Evolutionary conservation across 2,888 invertebrate genomes (phyloP), one percentile per base, ranked within the genome.

Genomic region (Drosophila monieri): DNA sequence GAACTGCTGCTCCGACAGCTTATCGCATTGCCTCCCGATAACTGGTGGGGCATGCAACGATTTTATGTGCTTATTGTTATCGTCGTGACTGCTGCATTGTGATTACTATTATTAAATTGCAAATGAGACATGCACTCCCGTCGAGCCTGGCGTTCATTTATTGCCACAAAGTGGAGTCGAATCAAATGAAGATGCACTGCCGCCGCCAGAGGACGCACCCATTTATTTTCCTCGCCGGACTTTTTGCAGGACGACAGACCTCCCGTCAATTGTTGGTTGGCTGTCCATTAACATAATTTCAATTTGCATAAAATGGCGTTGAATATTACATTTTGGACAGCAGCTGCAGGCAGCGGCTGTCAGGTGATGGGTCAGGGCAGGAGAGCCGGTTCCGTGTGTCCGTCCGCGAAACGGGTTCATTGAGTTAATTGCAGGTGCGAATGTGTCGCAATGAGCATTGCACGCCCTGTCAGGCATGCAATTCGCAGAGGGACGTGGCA

Each of bases 301-400:
- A 80, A 85, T 86, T 86, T 85, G 80, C 84, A 85, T 85, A 85
- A 86, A 85, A 78, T 78, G 85, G 65, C 74, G 66, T 86, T 81
- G 84, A 85, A 86, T 81, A 85, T 85, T 85, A 75, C 87, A 86
- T 78, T 80, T 80, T 61, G 76, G 66, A 74, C 71, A 69, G 57
- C 62, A 57, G 65, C 65, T 65, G 60, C 59, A 52, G 51, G 54
- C 73, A 9, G 2, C 9, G 27, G 8, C 8, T 27, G 21, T 10
- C 65, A 48, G 78, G 84, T 6, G 35, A 6, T 78, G 23, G 48
- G 37, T 47, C 35, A 39, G 32, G 27, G 44, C 15, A 23, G 60
- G 61, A 57, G 48, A 47, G 58, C 44, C 30, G 18, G 39, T 32
- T 41, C 44, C 12, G 27, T 27, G 27, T 15, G 23, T 35, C 27